Evolutionary conservation across 1,140 invertebrate genomes (phyloP), one percentile per base, ranked within the genome.

Genomic region (Zaprionus gabonicus): DNA sequence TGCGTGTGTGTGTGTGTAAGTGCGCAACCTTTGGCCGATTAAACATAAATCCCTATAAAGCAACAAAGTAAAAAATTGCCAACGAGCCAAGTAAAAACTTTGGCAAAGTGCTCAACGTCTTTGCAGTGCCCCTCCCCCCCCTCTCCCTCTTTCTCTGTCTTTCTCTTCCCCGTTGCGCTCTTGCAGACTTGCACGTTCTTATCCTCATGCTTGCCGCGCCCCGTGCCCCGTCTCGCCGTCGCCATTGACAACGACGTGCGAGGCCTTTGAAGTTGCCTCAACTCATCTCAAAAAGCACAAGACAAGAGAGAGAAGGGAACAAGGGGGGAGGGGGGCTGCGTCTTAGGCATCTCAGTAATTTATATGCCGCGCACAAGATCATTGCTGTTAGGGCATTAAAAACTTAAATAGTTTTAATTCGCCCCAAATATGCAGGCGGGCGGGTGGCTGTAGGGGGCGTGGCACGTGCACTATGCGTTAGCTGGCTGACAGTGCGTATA

Each of bases 391-490:
- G 65, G 79, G 85, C 85, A 90, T 90, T 90, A 90, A 90, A 90
- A 90, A 85, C 85, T 88, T 88, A 90, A 90, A 90, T 90, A 90
- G 85, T 90, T 90, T 90, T 90, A 90, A 90, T 85, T 82, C 86
- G 79, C 71, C 81, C 64, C 36, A 90, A 87, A 87, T 87, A 87
- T 82, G 82, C 76, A 71, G 69, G 23, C 80, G 12, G 46, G 46
- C 46, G 10, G 46, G 46, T 3, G 12, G 1, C 17, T 6, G 28
- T 6, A 10, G 1, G 74, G 23, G 46, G 69, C 62, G 55, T 68
- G n/a, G 59, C 53, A 58, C 41, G 57, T 31, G 53, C 60, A 66
- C 36, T 28, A 60, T 49, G 63, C 49, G 63, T 13, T 55, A 41
- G 10, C 2, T n/a, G n/a, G 44, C 44, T 46, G n/a, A 73, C 67